These are phyloP conservation scores for Dynastes grantii DNA, from an alignment of 2,888 invertebrate genomes.

Conservation along the genomic window DNA sequence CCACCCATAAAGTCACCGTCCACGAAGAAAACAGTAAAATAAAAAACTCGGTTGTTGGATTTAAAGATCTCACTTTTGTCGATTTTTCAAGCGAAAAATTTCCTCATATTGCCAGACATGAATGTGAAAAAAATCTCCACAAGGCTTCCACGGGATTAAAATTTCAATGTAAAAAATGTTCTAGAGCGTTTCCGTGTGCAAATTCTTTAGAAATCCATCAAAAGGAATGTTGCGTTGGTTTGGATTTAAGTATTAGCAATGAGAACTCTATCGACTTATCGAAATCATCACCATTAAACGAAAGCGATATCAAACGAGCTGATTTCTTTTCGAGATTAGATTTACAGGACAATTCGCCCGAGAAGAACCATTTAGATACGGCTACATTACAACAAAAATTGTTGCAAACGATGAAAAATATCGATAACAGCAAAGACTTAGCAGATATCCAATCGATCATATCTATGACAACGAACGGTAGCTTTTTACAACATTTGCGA, in stretches of 20 bases:
- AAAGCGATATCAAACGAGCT: constrained; percentile 78
- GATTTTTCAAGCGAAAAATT: constrained; percentile 88
- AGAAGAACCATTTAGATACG: constrained; percentile 50
- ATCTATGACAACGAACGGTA: constrained; percentile 82
- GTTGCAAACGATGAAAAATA: constrained; percentile 59
- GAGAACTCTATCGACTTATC: constrained; percentile 63
- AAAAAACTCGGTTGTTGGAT: constrained; percentile 76
- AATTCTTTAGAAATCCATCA: constrained; percentile 81
- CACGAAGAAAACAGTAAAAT: constrained; percentile 69
- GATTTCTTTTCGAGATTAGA: constrained; percentile 89
- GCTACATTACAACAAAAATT: constrained; percentile 62
- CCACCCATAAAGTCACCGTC: constrained; percentile 79
- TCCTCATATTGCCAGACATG: constrained; percentile 82
- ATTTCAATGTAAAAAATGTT: constrained; percentile 81
- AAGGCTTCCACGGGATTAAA: constrained; percentile 74
- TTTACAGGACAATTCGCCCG: constrained; percentile 80
- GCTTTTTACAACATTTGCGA: constrained; percentile 78
- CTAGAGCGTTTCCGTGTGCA: constrained; percentile 80
- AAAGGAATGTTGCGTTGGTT: constrained; percentile 70
- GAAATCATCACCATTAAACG: constrained; percentile 65
- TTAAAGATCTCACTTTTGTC: constrained; percentile 82
- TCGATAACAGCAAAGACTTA: constrained; percentile 80
- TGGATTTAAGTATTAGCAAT: constrained; percentile 64
- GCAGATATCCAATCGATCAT: constrained; percentile 91
- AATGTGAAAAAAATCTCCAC: constrained; percentile 80